These are phyloP conservation scores for Heteronetta atricapilla DNA, from an alignment of 2,113 vertebrate species.

Conservation along the genomic window DNA sequence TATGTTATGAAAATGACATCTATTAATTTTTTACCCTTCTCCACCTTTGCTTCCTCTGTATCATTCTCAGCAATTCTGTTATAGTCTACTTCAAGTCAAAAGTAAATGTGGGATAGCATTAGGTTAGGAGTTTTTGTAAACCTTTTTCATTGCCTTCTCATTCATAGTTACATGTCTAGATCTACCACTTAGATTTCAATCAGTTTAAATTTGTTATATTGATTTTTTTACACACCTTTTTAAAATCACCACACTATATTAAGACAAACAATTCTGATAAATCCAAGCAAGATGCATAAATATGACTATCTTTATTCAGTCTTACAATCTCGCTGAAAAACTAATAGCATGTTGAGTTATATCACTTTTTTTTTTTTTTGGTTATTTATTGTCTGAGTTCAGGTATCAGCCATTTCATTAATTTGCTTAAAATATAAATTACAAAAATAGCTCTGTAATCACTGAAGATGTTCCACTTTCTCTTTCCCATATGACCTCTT, in stretches of 20 bases:
- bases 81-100: not conserved
- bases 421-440: slow-evolving; percentile 30
- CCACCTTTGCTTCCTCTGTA: not conserved
- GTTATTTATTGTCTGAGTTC: not conserved
- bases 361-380: not conserved
- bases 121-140: not conserved
- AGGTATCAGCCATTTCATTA: slow-evolving; percentile 24
- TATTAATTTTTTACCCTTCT: not conserved
- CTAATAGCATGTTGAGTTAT: not conserved
- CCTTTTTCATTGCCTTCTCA: not conserved
- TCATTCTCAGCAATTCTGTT: not conserved
- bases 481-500: slow-evolving; percentile 12
- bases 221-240: not conserved
- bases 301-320: not conserved
- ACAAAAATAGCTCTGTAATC: slow-evolving; percentile 3
- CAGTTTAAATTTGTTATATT: not conserved
- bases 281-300: not conserved
- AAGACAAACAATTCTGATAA: not conserved
- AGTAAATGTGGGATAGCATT: not conserved
- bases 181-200: not conserved
- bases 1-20: not conserved
- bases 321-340: not conserved
- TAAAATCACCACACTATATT: not conserved
- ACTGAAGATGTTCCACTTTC: slow-evolving; percentile 6
- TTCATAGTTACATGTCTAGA: not conserved